phyloP scores from a whole-genome alignment of 2,113 vertebrate genomes.

The Indicator indicator region DNA sequence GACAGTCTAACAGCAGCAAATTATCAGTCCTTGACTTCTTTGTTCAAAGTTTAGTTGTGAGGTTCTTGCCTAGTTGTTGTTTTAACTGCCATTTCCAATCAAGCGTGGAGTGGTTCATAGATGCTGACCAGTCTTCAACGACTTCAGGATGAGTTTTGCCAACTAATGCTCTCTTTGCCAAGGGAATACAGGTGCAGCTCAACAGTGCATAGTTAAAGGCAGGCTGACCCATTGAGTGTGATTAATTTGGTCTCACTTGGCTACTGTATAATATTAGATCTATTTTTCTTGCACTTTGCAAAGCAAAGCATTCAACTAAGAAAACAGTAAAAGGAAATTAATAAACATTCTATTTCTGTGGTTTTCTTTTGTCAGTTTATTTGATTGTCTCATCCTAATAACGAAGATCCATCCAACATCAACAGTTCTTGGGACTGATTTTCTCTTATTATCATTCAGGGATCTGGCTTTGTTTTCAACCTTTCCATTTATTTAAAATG shows the following conservation, averaged over 20 bases:
- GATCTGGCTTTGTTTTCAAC: constrained; percentile 31
- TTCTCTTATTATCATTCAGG: constrained; percentile 20
- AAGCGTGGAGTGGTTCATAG: not conserved
- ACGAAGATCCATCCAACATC: constrained; percentile 24
- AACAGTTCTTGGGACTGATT: constrained; percentile 27
- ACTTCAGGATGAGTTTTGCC: not conserved
- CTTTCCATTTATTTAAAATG: constrained; percentile 59
- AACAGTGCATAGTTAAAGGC: not conserved
- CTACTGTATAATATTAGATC: not conserved
- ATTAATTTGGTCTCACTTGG: constrained; percentile 46
- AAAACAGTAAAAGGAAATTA: constrained; percentile 18
- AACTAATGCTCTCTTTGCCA: constrained; percentile 21
- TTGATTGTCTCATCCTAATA: constrained; percentile 27
- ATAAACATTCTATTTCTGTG: constrained; percentile 29
- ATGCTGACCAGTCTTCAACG: not conserved
- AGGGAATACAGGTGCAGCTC: constrained; percentile 41
- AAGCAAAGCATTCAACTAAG: constrained; percentile 38
- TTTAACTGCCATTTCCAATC: not conserved
- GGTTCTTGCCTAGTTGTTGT: not conserved
- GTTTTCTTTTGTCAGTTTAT: not conserved
- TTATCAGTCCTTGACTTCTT: not conserved
- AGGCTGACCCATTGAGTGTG: constrained; percentile 20
- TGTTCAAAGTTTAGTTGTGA: not conserved
- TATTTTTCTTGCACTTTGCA: constrained; percentile 31
- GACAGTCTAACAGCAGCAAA: not conserved